phyloP scores from a whole-genome alignment of 2,888 invertebrate genomes.

The Strigamia transsilvanica region DNA sequence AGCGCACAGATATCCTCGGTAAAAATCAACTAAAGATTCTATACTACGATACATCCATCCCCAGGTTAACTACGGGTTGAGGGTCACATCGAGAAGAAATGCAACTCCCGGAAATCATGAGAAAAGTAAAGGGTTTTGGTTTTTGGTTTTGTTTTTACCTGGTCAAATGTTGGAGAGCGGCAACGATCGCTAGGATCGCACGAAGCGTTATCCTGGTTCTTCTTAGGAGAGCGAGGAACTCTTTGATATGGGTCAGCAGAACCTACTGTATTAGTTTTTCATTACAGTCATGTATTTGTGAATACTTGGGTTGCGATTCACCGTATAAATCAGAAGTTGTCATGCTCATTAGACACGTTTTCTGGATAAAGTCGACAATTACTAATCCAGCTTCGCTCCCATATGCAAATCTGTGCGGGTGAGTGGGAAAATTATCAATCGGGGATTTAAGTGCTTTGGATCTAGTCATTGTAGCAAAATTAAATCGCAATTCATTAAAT shows the following conservation, averaged over 20 bases:
- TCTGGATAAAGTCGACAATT: conserved; percentile 92
- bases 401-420: conserved; percentile 83
- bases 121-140: background rate
- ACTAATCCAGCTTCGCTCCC: conserved; percentile 96
- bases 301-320: conserved; percentile 60
- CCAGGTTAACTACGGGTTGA: conserved; percentile 4
- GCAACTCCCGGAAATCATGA: background rate
- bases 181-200: conserved; percentile 59
- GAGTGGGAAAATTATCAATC: conserved; percentile 58
- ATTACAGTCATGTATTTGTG: background rate
- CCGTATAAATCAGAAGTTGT: conserved; percentile 92
- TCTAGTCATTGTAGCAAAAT: background rate
- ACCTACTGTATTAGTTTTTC: conserved; percentile 60
- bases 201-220: conserved; percentile 59
- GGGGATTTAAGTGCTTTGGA: background rate
- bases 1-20: background rate
- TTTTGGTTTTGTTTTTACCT: conserved; percentile 69
- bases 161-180: conserved; percentile 80
- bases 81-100: background rate
- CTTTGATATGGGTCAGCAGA: conserved; percentile 85
- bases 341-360: conserved; percentile 85
- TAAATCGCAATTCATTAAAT: background rate
- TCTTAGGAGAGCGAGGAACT: conserved; percentile 79
- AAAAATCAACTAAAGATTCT: background rate
- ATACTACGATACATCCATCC: background rate